Base-by-base conservation (phyloP, 2,113 vertebrate species). In the Eulemur rufifrons region DNA sequence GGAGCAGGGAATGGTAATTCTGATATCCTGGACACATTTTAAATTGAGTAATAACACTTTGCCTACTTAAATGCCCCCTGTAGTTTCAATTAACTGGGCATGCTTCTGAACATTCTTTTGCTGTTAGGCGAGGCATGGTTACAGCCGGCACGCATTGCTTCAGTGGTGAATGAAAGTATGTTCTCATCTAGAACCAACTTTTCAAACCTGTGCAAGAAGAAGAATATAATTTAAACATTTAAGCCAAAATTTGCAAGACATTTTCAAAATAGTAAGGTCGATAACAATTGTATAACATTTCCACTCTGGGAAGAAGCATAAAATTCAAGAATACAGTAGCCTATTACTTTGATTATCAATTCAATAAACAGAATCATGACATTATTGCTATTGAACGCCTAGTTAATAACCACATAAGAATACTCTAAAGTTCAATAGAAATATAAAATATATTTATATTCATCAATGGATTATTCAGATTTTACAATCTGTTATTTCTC, bases 61-160 rank as follows among this genome's bases (percentile, higher is more conserved):
- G 94, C 95, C 92, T 95, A 95, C 86, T 91, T 97, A 96, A 93
- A 87, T 50, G 18, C 92, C 69, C 74, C 96, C 90, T 80, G 86
- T 74, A 86, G 89, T 98, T 97, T 98, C 97, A 95, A 89, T 96
- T 93, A 96, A 66, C 80, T n/a, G 59, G 84, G 66, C 81, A 61
- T 66, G 83, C 94, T 95, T 93, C 94, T 61, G 90, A 95, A 81
- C 80, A 92, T 86, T 91, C 94, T 89, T 86, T 69, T 69, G 73
- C 95, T 95, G 74, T 83, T 85, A 95, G 90, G 84, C 1, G 17
- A 92, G 90, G 76, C 90, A n/a, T 88, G 87, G 80, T 90, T 85
- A 90, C 21, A 89, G 90, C 52, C n/a, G 20, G 63, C 52, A 45
- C 4, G 1, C 50, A 42, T n/a, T 90, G 39, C 80, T 95, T 91